phyloP scores from a whole-genome alignment of 2,888 invertebrate genomes.

The Ectobius pallidus region DNA sequence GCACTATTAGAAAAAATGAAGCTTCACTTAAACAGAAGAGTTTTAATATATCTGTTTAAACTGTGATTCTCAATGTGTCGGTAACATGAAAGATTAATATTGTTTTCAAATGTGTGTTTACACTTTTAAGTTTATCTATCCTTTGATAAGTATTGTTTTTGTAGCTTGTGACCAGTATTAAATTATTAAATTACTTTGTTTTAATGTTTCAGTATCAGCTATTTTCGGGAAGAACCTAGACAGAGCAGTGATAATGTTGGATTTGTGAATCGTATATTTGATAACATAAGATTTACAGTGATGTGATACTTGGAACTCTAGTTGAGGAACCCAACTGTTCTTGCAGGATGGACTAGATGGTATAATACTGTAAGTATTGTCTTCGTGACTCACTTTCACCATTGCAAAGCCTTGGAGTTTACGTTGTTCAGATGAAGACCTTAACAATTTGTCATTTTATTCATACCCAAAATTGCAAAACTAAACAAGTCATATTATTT shows the following conservation, averaged over 20 bases:
- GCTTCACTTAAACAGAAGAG: too few relatives aligned
- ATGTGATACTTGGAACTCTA: slow-evolving; percentile 14
- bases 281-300: slow-evolving; percentile 16
- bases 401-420: background rate
- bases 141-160: too few relatives aligned
- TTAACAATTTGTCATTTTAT: too few relatives aligned
- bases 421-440: background rate
- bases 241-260: slow-evolving; percentile 31
- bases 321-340: background rate
- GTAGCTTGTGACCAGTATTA: background rate
- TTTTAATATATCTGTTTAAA: too few relatives aligned
- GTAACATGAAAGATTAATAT: too few relatives aligned
- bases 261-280: slow-evolving; percentile 34
- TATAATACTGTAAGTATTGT: background rate
- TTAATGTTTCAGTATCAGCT: slow-evolving; percentile 56
- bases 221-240: slow-evolving; percentile 56
- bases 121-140: too few relatives aligned
- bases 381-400: background rate
- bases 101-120: too few relatives aligned
- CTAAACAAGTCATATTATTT: too few relatives aligned
- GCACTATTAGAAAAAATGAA: too few relatives aligned
- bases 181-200: slow-evolving; percentile 13
- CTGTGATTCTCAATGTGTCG: too few relatives aligned
- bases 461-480: too few relatives aligned
- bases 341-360: background rate